Evolutionary conservation across 2,888 invertebrate species (phyloP).

Genomic region (Pogonocherus hispidulus): DNA sequence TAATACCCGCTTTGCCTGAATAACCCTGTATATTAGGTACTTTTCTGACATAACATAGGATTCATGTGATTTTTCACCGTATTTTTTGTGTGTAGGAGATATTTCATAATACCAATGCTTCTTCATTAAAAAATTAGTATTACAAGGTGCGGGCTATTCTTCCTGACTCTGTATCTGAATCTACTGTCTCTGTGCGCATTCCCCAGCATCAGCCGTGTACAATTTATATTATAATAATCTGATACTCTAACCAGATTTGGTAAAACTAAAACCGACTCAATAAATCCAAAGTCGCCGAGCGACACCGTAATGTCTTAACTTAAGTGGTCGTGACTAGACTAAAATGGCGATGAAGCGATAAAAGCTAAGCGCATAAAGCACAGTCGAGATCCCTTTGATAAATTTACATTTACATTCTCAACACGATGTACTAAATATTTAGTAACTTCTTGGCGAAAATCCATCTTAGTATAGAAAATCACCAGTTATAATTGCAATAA

Average conservation of each 20-base stretch:
- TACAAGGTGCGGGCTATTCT: too few relatives aligned
- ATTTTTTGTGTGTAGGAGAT: too few relatives aligned
- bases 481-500: too few relatives aligned
- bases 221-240: background rate
- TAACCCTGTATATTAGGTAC: too few relatives aligned
- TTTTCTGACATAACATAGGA: too few relatives aligned
- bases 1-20: too few relatives aligned
- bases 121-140: too few relatives aligned
- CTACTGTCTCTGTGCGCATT: background rate
- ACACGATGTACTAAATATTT: background rate
- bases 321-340: conserved; percentile 14
- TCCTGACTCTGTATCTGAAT: background rate
- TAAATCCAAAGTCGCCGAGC: background rate
- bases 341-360: conserved; percentile 1
- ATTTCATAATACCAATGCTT: too few relatives aligned
- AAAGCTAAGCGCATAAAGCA: conserved; percentile 11
- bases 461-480: too few relatives aligned
- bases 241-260: background rate
- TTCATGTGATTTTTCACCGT: too few relatives aligned
- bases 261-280: background rate
- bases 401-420: background rate
- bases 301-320: conserved; percentile 13
- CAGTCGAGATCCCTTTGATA: conserved; percentile 5
- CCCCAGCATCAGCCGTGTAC: background rate
- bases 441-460: background rate